Conservation (phyloP, 2,797 vertebrate species). For the Enoplosus armatus region DNA sequence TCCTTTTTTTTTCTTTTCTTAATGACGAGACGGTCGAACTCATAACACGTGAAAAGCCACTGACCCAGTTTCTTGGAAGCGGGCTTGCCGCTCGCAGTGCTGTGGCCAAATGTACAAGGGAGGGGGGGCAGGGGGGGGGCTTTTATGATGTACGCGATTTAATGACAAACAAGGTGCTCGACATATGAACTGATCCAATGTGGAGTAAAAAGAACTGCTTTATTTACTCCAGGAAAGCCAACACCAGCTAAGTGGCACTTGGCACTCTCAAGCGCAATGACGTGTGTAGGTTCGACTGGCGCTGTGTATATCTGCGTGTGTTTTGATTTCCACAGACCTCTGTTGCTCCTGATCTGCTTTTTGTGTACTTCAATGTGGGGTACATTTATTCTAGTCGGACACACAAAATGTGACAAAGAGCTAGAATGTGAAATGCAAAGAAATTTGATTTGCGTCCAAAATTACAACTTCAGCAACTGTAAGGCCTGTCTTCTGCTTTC, state of each 20-base stretch:
- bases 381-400: too few relatives aligned
- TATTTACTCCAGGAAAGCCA: neutral
- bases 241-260: neutral
- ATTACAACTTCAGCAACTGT: neutral
- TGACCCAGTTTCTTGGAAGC: conserved; percentile 65
- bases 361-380: neutral
- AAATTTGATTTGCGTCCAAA: neutral
- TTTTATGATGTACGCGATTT: conserved; percentile 36
- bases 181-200: neutral
- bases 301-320: neutral
- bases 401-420: neutral
- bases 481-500: neutral
- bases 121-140: conserved; percentile 1
- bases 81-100: neutral
- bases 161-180: conserved; percentile 30
- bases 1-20: conserved; percentile 26
- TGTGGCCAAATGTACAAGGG: neutral
- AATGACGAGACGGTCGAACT: conserved; percentile 58
- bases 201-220: neutral
- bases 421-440: neutral
- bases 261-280: neutral
- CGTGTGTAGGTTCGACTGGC: neutral
- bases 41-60: conserved; percentile 47
- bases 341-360: neutral
- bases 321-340: neutral